These are phyloP conservation scores for Arenaria interpres DNA, from an alignment of 2,113 vertebrate genomes.

Conservation along the genomic window DNA sequence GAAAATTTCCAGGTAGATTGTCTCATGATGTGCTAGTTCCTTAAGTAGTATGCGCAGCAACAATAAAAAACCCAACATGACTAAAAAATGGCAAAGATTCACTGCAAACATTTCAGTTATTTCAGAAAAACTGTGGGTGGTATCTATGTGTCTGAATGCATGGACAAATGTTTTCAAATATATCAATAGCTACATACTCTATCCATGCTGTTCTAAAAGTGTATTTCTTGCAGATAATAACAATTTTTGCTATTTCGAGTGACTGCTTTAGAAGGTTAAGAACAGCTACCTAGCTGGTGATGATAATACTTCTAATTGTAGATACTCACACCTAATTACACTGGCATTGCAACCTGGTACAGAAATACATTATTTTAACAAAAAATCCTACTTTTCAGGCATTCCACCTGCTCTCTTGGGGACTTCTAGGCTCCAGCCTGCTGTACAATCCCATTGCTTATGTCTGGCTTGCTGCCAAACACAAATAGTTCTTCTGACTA, in stretches of 20 bases:
- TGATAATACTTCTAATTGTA: neutral
- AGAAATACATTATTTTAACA: neutral
- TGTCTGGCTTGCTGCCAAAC: conserved; percentile 2
- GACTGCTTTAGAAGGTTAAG: neutral
- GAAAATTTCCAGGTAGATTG: neutral
- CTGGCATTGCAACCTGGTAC: neutral
- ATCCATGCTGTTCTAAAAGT: neutral
- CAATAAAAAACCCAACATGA: neutral
- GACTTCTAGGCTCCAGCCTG: neutral
- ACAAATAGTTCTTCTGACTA: neutral
- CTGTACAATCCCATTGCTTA: neutral
- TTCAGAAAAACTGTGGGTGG: neutral
- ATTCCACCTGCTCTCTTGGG: neutral
- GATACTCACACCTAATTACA: neutral
- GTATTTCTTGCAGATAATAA: neutral
- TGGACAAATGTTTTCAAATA: neutral
- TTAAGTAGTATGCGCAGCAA: neutral
- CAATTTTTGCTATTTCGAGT: neutral
- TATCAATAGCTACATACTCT: neutral
- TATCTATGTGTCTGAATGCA: neutral
- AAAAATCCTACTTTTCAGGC: neutral
- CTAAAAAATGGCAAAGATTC: neutral
- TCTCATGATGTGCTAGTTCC: neutral
- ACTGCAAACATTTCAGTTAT: neutral
- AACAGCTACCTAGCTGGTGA: neutral